A percentile compares a stretch with the other conserved stretches of the same genome.
Conservation (phyloP, 2,797 vertebrate species). For the Oceanodroma leucorhoa region DNA sequence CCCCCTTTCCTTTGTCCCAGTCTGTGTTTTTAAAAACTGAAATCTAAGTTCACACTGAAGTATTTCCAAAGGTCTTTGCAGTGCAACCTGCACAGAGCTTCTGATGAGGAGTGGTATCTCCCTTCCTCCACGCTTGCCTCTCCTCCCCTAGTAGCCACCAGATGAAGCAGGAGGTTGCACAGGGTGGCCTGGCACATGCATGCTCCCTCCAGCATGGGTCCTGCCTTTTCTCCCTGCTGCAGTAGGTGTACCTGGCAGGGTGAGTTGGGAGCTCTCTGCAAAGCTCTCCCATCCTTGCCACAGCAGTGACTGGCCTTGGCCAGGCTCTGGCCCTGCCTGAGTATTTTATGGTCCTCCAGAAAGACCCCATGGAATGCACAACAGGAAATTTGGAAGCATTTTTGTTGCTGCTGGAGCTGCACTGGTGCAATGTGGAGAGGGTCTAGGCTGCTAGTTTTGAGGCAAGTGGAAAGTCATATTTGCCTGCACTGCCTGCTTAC, state of each 20-base stretch:
- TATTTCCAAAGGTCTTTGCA: neutral
- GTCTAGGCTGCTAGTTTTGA: neutral
- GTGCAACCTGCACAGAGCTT: neutral
- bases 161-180: neutral
- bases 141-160: neutral
- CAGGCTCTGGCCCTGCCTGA: neutral
- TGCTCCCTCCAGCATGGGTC: neutral
- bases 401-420: neutral
- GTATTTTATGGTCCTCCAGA: neutral
- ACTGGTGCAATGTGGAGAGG: neutral
- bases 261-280: neutral
- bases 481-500: fast-evolving
- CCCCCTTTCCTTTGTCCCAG: neutral
- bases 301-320: neutral
- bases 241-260: neutral
- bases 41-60: neutral
- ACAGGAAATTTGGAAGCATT: neutral
- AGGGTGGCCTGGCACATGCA: neutral
- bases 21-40: neutral
- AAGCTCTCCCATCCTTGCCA: neutral
- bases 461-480: neutral
- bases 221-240: neutral
- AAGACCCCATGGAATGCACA: neutral
- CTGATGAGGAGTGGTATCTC: neutral
- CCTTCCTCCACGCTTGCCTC: neutral